Evolutionary conservation across 2,888 invertebrate genomes (phyloP), one percentile per base, ranked within the genome.

Genomic region (Punctoribates punctum): DNA sequence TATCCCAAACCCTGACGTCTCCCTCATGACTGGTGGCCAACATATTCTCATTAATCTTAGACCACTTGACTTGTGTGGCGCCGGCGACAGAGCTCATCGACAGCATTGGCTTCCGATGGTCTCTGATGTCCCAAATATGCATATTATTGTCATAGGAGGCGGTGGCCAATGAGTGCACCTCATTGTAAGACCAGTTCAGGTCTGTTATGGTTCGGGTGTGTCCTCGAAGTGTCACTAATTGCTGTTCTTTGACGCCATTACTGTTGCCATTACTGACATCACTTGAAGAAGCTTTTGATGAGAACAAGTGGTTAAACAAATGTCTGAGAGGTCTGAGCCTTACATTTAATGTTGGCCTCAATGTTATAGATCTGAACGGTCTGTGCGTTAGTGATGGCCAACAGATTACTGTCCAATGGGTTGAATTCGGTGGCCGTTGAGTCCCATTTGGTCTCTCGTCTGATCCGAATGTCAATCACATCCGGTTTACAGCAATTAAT

Each of bases 1-100:
- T 91, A 84, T 97, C 97, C 96, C 96, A 97, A 80, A 97, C 89
- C 84, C 96, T 91, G 4, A 97, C 89, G 84, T 96, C 96, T 1
- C 95, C 96, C 83, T 96, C 96, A 84, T 97, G 96, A 5, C 96
- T 93, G 65, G 96, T 96, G 1, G 96, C 96, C 79, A 97, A 86
- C 79, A 93, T 86, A 83, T 95, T 88, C 0, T 90, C 87, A 1
- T 91, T 91, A 73, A 93, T 88, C 81, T 91, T 90, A 83, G 96
- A 96, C 91, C 96, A 97, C 81, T 94, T 90, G 0, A 96, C 95
- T 86, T 96, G 95, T 1, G 93, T 93, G 3, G 95, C 94, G 81
- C 85, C 85, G 81, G 84, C 85, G 83, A 78, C 13, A 23, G 76
- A 77, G 27, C 57, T 48, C 73, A 77, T 70, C 15, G 75, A 67